Base-by-base conservation (phyloP, 2,113 vertebrate species). In the Neopipo cinnamomea region DNA sequence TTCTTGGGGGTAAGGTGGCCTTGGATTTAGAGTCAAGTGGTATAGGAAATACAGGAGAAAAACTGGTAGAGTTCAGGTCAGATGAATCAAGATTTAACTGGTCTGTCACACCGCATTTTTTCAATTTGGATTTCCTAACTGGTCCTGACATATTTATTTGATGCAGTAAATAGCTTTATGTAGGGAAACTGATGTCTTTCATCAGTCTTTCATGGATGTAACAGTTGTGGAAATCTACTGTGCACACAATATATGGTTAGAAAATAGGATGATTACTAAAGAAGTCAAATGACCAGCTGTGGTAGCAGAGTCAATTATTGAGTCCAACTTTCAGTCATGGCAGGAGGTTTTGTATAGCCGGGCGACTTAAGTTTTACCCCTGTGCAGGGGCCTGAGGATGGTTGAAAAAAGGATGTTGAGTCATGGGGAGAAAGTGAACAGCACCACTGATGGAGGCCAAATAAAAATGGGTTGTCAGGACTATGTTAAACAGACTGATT, bases 1-100 rank as follows among this genome's bases (percentile, higher is more conserved):
- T 52, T 35, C 17, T 17, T 59, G 39, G 41, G 44, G 18, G 8
- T 52, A 42, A 25, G 35, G 19, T 75, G 39, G 27, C 65, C 35
- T 82, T 0, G 0, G 14, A 2, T 1, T 80, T 62, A 47, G 33
- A 56, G 52, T 62, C 42, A 14, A 50, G 13, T 44, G n/a, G 19
- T 41, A 8, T 21, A 39, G 24, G 33, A 65, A 31, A 18, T 28
- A 8, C 0, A 11, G 12, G 15, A 68, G 56, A 59, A 49, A 23
- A 75, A 49, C 53, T 31, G 49, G 11, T 63, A 20, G 44, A 90
- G 56, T 82, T 91, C 37, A 59, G 23, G 12, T 93, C 33, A 61
- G 28, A 41, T 20, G 12, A 63, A 75, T 7, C 0, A 4, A 42
- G n/a, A 58, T 74, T 71, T 92, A 83, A 21, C 49, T 76, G n/a